Base-by-base conservation (phyloP, 2,113 vertebrate species). In the Epinephelus cyanopodus region DNA sequence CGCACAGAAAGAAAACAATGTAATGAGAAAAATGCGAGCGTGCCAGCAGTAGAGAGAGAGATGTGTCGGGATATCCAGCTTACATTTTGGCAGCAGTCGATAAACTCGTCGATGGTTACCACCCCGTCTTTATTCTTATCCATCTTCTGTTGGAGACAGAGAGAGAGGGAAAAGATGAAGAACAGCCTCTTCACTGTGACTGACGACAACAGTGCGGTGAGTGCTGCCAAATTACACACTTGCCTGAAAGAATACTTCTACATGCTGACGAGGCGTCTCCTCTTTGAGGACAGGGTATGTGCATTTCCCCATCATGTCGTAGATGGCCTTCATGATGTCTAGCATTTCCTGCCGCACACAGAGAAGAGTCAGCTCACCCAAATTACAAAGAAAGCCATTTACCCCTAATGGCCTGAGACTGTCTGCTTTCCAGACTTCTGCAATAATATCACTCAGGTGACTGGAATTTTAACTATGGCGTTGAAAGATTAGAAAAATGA, bases 251-350 rank as follows among this genome's bases (percentile, higher is more conserved):
- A 99, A 99, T 0, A 97, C 96, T 90, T 99, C 98, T 50, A 99
- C 97, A 0, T 99, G 98, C 90, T 99, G 97, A 84, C 97, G 96
- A 17, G 98, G 98, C 0, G 98, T 96, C 81, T 99, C 98, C 85
- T 99, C 98, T 92, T 96, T 99, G 69, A 99, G 95, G 90, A 97
- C 89, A 12, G 98, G 98, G 39, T 99, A 99, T 42, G 98, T 99
- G 84, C 97, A 99, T 88, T 98, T 99, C 0, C 98, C 98, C 98
- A 99, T 99, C 98, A 99, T 99, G 85, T 99, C 97, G 2, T 99
- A 99, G 89, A 99, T 99, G 79, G 98, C 97, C 95, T 99, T 99
- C 97, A 99, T 99, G 84, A 99, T 99, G 87, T 99, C 98, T 39
- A 99, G 95, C 98, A 99, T 99, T 95, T 99, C 98, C 98, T 99